Conservation (phyloP, 2,888 invertebrate species). For the Resseliella maxima region DNA sequence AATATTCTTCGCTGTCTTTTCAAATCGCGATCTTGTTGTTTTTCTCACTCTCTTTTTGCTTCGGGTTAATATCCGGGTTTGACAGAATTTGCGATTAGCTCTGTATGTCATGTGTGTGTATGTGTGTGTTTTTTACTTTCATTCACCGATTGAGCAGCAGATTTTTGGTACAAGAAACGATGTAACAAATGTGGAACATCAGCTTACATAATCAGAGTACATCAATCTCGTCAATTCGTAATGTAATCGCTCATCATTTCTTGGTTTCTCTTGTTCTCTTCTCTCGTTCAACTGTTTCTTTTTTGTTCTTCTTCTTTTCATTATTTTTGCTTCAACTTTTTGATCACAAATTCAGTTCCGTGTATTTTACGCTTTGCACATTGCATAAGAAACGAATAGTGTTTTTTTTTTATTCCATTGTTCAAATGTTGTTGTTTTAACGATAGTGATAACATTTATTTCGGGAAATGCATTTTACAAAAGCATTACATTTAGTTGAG, state of each 20-base stretch:
- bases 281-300: neutral
- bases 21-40: neutral
- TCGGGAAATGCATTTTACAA: slow-evolving; percentile 8
- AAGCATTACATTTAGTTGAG: neutral
- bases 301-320: neutral
- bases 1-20: slow-evolving; percentile 18
- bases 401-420: neutral
- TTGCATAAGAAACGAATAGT: neutral
- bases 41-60: neutral
- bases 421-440: neutral
- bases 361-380: slow-evolving; percentile 10
- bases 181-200: slow-evolving; percentile 53
- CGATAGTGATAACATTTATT: slow-evolving; percentile 13
- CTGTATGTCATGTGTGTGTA: neutral
- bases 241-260: slow-evolving; percentile 44
- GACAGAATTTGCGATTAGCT: slow-evolving; percentile 40
- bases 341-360: slow-evolving; percentile 10
- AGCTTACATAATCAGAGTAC: slow-evolving; percentile 32
- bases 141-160: neutral
- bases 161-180: slow-evolving; percentile 6
- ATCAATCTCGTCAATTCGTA: slow-evolving; percentile 55
- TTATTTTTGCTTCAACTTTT: neutral
- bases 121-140: neutral
- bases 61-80: slow-evolving; percentile 38
- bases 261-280: neutral